Base-by-base conservation (phyloP, 2,797 vertebrate species). In the Fistularia tabacaria region DNA sequence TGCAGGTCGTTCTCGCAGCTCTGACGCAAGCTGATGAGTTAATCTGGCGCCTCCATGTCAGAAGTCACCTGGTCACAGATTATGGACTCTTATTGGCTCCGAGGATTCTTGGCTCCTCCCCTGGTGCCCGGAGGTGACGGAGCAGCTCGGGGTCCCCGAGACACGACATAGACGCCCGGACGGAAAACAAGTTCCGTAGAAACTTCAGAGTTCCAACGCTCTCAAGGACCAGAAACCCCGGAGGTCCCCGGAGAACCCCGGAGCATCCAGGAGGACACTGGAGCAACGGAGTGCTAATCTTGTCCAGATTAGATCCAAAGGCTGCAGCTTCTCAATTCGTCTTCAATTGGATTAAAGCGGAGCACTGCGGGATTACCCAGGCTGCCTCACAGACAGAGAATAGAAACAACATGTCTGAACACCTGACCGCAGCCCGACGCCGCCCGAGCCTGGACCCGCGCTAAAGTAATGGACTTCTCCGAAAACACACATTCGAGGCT, bases 311-410 rank as follows among this genome's bases (percentile, higher is more conserved):
- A 37, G 15, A 54, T 10, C 6, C 38, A 36, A 41, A 55, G 41
- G 8, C n/a, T 37, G 46, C 52, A 9, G 9, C 46, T 58, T 39
- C 36, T 54, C 46, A 47, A 42, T 57, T 60, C 0, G 11, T 36
- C 6, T 51, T 57, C 54, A 76, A 68, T 76, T 67, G 85, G 85
- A 85, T 87, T 87, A 85, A 62, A 69, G 45, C 14, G 38, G 60
- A 38, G 46, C 15, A 41, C 46, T 36, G 54, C 64, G 59, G 57
- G 54, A 70, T 58, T 60, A 62, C 48, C 45, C 57, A 10, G 45
- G 64, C 58, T 49, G 44, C 8, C 13, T 52, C 46, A 8, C 25
- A 25, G 25, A 25, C 25, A 25, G 25, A 25, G 57, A 74, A 75
- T 66, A 81, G 74, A 66, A 68, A 12, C 44, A 53, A 58, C 25